phyloP scores from a whole-genome alignment of 2,888 invertebrate species.

The Geophilus truncorum region DNA sequence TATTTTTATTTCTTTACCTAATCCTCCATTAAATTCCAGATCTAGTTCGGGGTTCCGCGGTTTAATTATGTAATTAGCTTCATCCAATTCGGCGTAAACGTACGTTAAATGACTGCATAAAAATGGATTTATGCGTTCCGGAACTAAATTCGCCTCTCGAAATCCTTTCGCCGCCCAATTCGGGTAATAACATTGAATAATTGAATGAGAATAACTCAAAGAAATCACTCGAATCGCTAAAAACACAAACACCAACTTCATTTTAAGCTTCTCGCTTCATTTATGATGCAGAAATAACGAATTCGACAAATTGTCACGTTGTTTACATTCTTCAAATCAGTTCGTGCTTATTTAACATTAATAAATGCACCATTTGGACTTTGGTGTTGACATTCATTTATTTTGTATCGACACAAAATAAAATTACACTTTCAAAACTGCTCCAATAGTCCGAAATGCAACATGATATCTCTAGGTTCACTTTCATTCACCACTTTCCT shows the following conservation, averaged over 20 bases:
- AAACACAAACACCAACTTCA: no score
- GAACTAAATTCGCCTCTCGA: neutral
- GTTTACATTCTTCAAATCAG: neutral
- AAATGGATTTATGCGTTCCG: constrained; percentile 33
- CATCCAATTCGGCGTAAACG: constrained; percentile 34
- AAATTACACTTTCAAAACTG: no score
- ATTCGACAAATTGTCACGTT: no score
- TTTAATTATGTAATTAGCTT: neutral
- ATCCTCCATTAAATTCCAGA: neutral
- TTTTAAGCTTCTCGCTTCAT: no score
- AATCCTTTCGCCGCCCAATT: constrained; percentile 32
- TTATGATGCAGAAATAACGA: no score
- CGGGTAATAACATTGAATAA: constrained; percentile 34
- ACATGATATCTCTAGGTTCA: constrained; percentile 57
- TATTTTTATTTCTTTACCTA: neutral
- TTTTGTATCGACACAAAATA: no score
- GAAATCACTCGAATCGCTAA: no score
- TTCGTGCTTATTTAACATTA: neutral
- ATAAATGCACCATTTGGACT: neutral
- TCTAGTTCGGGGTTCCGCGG: neutral
- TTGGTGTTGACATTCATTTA: neutral
- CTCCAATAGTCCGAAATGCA: constrained; percentile 69
- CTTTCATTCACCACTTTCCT: constrained; percentile 61
- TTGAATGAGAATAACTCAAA: no score
- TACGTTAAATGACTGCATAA: constrained; percentile 37